Evolutionary conservation across 2,797 vertebrate species (phyloP).

Genomic region (Peromyscus eremicus): DNA sequence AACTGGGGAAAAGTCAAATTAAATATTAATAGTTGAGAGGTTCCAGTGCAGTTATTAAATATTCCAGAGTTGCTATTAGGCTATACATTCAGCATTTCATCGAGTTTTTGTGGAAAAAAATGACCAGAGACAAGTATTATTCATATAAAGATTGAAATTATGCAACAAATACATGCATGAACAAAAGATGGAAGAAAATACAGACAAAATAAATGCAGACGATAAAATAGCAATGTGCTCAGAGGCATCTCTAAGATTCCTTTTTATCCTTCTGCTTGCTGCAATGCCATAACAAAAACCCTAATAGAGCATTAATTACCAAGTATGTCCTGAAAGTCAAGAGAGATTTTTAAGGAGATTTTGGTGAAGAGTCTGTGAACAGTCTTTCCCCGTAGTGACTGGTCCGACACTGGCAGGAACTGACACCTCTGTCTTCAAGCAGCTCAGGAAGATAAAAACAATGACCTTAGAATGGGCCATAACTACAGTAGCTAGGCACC

Average conservation of each 20-base stretch:
- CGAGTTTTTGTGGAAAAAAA: background rate
- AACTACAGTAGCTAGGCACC: background rate
- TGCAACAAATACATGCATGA: background rate
- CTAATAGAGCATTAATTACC: background rate
- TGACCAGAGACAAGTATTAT: background rate
- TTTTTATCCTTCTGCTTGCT: slow-evolving; percentile 3
- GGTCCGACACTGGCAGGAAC: background rate
- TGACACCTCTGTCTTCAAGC: background rate
- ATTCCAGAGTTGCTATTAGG: background rate
- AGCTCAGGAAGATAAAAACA: background rate
- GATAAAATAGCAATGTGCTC: background rate
- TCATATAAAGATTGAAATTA: slow-evolving; percentile 48
- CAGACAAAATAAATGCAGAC: background rate
- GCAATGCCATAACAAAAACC: slow-evolving; percentile 16
- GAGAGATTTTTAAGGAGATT: slow-evolving; percentile 32
- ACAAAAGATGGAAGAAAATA: slow-evolving; percentile 17
- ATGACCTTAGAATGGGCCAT: background rate
- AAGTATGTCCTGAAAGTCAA: background rate
- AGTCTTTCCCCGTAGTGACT: background rate
- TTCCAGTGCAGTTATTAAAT: background rate
- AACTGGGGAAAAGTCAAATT: background rate
- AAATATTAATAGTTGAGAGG: background rate
- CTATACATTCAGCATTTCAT: background rate
- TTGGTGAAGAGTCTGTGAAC: background rate
- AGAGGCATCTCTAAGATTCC: background rate